Percentiles rank a stretch among this genome's conserved stretches.
phyloP scores from a whole-genome alignment of 2,797 vertebrate genomes.

The Chelonia mydas region DNA sequence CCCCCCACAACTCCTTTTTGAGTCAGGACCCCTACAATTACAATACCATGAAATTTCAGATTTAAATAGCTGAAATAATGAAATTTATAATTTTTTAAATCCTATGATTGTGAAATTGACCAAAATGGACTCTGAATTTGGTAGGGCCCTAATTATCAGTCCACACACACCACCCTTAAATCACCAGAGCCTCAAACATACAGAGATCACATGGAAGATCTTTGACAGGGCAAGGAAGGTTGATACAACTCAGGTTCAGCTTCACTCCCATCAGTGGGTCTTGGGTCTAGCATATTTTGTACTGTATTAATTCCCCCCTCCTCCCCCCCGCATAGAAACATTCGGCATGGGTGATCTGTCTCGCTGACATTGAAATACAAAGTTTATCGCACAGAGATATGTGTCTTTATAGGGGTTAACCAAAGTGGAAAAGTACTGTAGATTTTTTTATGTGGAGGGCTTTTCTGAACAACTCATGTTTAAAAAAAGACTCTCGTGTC shows the following conservation, averaged over 20 bases:
- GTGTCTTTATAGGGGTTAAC: not conserved
- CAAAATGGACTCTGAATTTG: no score
- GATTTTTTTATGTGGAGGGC: not conserved
- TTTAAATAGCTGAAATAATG: no score
- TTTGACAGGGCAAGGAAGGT: not conserved
- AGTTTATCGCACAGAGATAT: not conserved
- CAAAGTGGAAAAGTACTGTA: slow-evolving; percentile 3
- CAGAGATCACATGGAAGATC: not conserved
- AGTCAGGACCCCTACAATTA: no score
- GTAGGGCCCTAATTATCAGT: not conserved
- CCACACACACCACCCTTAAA: not conserved
- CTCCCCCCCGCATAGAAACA: not conserved
- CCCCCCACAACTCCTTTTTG: no score
- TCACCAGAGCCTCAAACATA: not conserved
- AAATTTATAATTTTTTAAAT: no score
- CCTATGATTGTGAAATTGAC: no score
- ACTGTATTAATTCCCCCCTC: not conserved
- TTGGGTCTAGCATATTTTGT: not conserved
- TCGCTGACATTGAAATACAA: not conserved
- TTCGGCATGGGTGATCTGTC: not conserved
- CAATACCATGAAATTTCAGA: no score
- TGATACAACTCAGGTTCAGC: not conserved
- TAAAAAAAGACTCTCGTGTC: slow-evolving; percentile 40
- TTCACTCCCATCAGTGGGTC: not conserved
- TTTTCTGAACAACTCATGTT: slow-evolving; percentile 28